Percentiles rank a stretch among this genome's conserved stretches.
Conservation (phyloP, 2,888 invertebrate genomes). For the Nowickia ferox region DNA sequence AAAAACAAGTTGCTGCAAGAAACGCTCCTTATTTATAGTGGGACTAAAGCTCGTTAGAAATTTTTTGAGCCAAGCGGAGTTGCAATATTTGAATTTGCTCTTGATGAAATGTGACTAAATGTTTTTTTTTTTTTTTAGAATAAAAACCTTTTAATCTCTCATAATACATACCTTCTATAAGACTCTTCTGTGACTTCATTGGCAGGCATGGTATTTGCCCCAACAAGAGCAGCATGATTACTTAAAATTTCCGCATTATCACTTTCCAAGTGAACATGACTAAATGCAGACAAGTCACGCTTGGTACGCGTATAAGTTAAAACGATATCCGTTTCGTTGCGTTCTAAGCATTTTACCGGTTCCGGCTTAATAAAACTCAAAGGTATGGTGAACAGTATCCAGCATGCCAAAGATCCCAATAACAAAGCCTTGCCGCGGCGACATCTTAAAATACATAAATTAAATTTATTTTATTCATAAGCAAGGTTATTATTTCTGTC, state of each 20-base stretch:
- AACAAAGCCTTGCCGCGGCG: slow-evolving; percentile 94
- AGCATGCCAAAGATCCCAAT: slow-evolving; percentile 94
- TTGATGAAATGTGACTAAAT: no score
- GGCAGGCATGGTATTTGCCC: slow-evolving; percentile 57
- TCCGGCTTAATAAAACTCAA: slow-evolving; percentile 97
- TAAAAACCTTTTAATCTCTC: no score
- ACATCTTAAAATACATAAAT: slow-evolving; percentile 84
- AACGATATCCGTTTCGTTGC: slow-evolving; percentile 87
- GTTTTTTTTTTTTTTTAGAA: no score
- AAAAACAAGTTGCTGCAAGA: no score
- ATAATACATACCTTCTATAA: slow-evolving; percentile 74
- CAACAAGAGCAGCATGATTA: slow-evolving; percentile 54
- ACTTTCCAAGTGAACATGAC: slow-evolving; percentile 65
- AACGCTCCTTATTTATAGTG: no score
- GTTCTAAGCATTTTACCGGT: slow-evolving; percentile 92
- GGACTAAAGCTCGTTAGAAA: no score
- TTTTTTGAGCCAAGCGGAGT: no score
- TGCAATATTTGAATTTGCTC: no score
- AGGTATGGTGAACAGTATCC: slow-evolving; percentile 98
- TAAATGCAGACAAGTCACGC: slow-evolving; percentile 83
- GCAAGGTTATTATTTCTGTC: not conserved
- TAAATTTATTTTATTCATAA: not conserved
- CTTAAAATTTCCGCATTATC: slow-evolving; percentile 68
- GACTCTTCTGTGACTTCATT: slow-evolving; percentile 70
- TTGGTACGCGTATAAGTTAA: slow-evolving; percentile 84